These are phyloP conservation scores for Cossypha dichroa DNA, from an alignment of 2,797 vertebrate species.

Conservation along the genomic window DNA sequence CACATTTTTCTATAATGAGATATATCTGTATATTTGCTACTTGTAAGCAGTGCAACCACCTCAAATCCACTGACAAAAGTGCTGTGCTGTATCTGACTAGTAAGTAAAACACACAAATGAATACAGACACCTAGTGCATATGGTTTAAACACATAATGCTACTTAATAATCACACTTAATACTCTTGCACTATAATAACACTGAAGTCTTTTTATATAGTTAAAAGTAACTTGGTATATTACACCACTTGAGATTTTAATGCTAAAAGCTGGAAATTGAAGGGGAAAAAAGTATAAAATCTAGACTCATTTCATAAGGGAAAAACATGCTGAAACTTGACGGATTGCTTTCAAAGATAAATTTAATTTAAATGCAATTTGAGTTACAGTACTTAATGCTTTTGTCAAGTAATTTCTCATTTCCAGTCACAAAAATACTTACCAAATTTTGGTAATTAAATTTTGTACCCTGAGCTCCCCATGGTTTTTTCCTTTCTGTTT, in stretches of 20 bases:
- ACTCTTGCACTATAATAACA: not conserved
- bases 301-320: not conserved
- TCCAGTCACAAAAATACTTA: not conserved
- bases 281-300: not conserved
- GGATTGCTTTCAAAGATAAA: not conserved
- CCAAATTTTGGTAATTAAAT: not conserved
- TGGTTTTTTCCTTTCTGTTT: not conserved
- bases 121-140: not conserved
- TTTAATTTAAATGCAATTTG: not conserved
- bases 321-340: not conserved
- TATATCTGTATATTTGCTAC: not conserved
- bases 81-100: not conserved
- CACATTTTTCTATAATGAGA: not conserved
- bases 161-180: not conserved
- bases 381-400: not conserved
- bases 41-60: not conserved
- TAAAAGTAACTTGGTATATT: not conserved
- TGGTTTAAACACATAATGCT: not conserved
- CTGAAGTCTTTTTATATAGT: not conserved
- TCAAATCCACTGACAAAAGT: not conserved
- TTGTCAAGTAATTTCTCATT: not conserved
- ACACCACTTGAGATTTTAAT: not conserved
- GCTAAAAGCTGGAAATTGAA: not conserved
- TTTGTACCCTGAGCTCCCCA: not conserved
- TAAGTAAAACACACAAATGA: not conserved